Percentiles rank a stretch among this genome's conserved stretches.
Conservation (phyloP, 2,113 vertebrate genomes). For the Bombycilla garrulus region DNA sequence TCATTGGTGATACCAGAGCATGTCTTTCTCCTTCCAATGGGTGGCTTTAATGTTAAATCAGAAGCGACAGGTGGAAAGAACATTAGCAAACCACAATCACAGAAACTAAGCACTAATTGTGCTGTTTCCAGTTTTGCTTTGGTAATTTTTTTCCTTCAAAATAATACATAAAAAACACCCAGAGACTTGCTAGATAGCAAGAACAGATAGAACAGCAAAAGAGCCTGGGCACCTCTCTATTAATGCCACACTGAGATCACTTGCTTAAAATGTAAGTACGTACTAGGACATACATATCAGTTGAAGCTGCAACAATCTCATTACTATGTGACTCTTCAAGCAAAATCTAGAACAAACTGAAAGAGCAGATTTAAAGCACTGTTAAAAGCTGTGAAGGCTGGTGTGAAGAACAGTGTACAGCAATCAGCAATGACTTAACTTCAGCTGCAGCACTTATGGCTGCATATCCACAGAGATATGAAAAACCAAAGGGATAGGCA, state of each 20-base stretch:
- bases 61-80: background rate
- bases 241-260: background rate
- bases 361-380: background rate
- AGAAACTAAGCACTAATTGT: background rate
- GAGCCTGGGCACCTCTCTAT: background rate
- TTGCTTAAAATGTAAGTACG: background rate
- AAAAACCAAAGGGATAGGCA: background rate
- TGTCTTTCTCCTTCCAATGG: background rate
- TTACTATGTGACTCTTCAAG: rapidly evolving
- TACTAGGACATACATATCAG: background rate
- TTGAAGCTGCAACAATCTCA: background rate
- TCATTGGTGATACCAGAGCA: background rate
- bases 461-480: background rate
- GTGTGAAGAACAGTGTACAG: background rate
- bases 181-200: background rate
- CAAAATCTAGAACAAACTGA: background rate
- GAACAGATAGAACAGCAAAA: background rate
- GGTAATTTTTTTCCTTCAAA: background rate
- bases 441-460: background rate
- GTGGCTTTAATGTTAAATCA: background rate
- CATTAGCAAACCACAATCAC: background rate
- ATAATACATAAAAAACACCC: rapidly evolving
- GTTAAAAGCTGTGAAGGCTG: background rate
- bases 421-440: background rate
- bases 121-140: background rate